A percentile compares a stretch with the other conserved stretches of the same genome.
These are phyloP conservation scores for Drosophila pseudotakahashii DNA, from an alignment of 2,888 invertebrate species.

Conservation along the genomic window DNA sequence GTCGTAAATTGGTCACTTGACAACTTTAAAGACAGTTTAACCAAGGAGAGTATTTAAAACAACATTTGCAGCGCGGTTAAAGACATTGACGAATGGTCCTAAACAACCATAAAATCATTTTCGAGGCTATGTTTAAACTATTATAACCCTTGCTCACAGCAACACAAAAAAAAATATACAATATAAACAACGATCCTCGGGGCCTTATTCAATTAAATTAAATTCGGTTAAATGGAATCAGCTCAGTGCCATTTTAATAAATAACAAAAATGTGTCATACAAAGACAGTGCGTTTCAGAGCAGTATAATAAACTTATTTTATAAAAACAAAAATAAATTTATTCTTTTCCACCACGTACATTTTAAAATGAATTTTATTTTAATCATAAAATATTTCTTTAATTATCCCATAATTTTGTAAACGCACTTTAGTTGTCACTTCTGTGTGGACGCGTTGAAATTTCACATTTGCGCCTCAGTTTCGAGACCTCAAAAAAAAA, in stretches of 20 bases:
- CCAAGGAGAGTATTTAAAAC: conserved; percentile 11
- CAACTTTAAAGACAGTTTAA: conserved; percentile 60
- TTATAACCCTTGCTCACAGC: conserved; percentile 1
- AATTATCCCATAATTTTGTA: not conserved
- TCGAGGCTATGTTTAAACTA: not conserved
- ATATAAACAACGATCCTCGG: not conserved
- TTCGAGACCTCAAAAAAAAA: conserved; percentile 48
- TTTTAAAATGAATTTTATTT: not conserved
- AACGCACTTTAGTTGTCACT: not conserved
- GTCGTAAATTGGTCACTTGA: conserved; percentile 65
- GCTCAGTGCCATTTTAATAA: conserved; percentile 71
- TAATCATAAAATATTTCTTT: not conserved
- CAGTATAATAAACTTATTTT: not conserved
- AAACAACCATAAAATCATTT: not conserved
- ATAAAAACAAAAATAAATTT: not conserved
- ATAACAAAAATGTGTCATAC: conserved; percentile 45
- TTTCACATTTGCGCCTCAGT: conserved; percentile 36
- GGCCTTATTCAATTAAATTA: conserved; percentile 63
- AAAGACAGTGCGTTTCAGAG: conserved; percentile 19
- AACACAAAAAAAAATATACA: not conserved
- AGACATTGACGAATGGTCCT: conserved; percentile 9
- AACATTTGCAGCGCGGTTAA: not conserved
- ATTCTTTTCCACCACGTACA: too few species aligned
- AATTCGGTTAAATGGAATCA: conserved; percentile 61
- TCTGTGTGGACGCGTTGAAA: not conserved